phyloP scores from a whole-genome alignment of 2,113 vertebrate genomes.

The Pica pica region DNA sequence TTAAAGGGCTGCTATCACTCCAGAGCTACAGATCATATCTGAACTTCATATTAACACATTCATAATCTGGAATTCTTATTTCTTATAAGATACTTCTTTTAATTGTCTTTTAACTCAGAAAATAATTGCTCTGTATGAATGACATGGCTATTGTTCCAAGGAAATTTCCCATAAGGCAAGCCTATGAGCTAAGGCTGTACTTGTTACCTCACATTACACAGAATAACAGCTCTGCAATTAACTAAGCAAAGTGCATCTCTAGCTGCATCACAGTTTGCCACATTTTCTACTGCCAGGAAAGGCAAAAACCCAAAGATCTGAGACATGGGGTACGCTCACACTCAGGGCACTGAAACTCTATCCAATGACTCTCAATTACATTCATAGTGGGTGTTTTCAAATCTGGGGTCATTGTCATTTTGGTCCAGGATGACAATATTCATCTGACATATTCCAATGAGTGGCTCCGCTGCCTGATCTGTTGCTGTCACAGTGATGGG shows the following conservation, averaged over 20 bases:
- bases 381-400: conserved; percentile 88
- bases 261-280: not conserved
- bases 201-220: not conserved
- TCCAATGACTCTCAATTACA: conserved; percentile 76
- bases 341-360: conserved; percentile 37
- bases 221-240: not conserved
- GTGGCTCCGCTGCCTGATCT: conserved; percentile 83
- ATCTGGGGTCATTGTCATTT: conserved; percentile 90
- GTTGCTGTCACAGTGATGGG: conserved; percentile 86
- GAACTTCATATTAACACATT: not conserved
- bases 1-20: not conserved
- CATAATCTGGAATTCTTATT: not conserved
- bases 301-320: not conserved
- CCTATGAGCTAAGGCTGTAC: not conserved
- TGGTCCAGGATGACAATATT: conserved; percentile 86
- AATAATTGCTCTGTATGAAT: not conserved
- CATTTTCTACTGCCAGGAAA: not conserved
- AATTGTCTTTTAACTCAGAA: not conserved
- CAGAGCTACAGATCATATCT: not conserved
- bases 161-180: not conserved
- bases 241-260: not conserved
- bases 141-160: not conserved
- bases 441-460: conserved; percentile 88
- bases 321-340: conserved; percentile 41
- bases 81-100: not conserved